Evolutionary conservation across 2,113 vertebrate genomes (phyloP).

Genomic region (Gambusia holbrooki): DNA sequence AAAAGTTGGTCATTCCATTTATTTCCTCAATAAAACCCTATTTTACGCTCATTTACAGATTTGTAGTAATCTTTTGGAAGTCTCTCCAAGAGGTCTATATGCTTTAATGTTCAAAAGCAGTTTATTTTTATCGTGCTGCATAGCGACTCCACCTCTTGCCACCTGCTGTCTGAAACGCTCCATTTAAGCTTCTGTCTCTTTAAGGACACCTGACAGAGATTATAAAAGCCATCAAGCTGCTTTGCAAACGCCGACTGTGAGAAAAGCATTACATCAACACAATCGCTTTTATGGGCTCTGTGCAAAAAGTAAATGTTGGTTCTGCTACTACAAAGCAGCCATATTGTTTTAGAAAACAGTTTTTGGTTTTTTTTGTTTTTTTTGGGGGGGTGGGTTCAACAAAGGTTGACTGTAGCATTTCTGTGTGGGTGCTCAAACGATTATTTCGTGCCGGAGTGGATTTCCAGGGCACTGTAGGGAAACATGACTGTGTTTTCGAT

Average conservation of each 20-base stretch:
- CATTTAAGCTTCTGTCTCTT: slow-evolving; percentile 10
- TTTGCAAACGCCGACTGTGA: slow-evolving; percentile 25
- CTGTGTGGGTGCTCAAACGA: slow-evolving; percentile 2
- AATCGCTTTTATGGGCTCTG: background rate
- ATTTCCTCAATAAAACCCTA: background rate
- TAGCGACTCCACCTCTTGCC: background rate
- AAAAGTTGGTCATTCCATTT: background rate
- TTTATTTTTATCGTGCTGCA: slow-evolving; percentile 1
- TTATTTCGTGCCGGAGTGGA: slow-evolving; percentile 18
- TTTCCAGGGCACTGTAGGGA: slow-evolving; percentile 24
- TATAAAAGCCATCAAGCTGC: slow-evolving; percentile 49
- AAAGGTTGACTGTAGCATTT: slow-evolving; percentile 8
- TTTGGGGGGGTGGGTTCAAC: background rate
- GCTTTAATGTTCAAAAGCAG: slow-evolving; percentile 1
- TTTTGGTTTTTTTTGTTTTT: background rate
- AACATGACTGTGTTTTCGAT: slow-evolving; percentile 62
- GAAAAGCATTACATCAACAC: background rate
- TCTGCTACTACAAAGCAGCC: background rate
- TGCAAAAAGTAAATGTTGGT: slow-evolving; percentile 6
- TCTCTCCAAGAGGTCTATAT: background rate
- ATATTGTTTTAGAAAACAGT: slow-evolving; percentile 18
- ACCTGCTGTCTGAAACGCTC: slow-evolving; percentile 2
- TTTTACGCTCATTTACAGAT: background rate
- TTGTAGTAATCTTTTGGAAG: background rate
- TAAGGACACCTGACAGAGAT: slow-evolving; percentile 45